Evolutionary conservation across 1,140 invertebrate genomes (phyloP).

Genomic region (Sesamia nonagrioides): DNA sequence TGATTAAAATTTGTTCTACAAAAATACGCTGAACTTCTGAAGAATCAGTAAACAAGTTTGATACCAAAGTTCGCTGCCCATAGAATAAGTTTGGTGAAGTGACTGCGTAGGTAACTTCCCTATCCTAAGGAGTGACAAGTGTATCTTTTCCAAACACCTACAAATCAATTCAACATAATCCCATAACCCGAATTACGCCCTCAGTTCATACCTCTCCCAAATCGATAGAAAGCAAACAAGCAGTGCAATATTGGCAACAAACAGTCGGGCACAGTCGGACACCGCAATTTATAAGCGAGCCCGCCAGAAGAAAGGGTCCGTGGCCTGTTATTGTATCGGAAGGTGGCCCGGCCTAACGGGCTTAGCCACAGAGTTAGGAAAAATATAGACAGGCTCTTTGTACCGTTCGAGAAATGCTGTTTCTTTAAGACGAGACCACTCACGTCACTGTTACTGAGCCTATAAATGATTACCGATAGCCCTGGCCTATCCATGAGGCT

Average conservation of each 20-base stretch:
- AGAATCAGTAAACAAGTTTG: neutral
- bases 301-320: conserved; percentile 78
- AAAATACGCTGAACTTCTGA: no score
- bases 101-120: no score
- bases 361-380: conserved; percentile 57
- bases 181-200: neutral
- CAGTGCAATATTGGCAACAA: conserved; percentile 65
- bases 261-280: conserved; percentile 72
- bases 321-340: conserved; percentile 84
- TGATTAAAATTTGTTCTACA: no score
- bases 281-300: conserved; percentile 81
- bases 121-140: no score
- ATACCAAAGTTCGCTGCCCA: no score
- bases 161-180: conserved; percentile 4
- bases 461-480: no score
- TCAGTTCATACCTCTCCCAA: conserved; percentile 1
- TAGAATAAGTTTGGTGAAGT: no score
- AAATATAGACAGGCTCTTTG: conserved; percentile 56
- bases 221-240: conserved; percentile 40
- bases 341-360: conserved; percentile 82
- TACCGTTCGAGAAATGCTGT: no score
- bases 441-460: no score
- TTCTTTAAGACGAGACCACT: neutral
- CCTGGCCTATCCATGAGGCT: no score
- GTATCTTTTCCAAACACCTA: neutral